These are phyloP conservation scores for Xestobium rufovillosum DNA, from an alignment of 2,888 invertebrate species.

Conservation along the genomic window DNA sequence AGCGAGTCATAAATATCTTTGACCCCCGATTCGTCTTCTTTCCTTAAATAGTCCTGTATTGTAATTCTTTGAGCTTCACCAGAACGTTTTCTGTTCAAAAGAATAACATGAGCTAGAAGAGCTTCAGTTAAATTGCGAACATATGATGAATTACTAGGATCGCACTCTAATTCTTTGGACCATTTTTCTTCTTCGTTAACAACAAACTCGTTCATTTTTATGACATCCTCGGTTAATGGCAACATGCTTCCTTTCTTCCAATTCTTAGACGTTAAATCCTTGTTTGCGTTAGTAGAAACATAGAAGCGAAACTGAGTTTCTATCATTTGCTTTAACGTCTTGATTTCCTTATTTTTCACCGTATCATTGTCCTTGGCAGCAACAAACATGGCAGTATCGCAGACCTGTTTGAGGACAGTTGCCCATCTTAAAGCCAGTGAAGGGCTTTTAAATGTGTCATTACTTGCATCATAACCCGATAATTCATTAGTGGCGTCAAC, in stretches of 20 bases:
- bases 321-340: conserved; percentile 12
- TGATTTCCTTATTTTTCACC: conserved; percentile 7
- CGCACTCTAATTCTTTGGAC: conserved; percentile 9
- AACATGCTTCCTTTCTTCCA: conserved; percentile 16
- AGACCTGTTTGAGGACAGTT: conserved; percentile 15
- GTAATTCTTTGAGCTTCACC: conserved; percentile 9
- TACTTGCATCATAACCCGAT: conserved; percentile 9
- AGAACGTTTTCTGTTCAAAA: conserved; percentile 1
- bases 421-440: conserved; percentile 16
- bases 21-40: no score
- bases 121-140: no score
- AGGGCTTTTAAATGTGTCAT: conserved; percentile 13
- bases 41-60: conserved; percentile 8
- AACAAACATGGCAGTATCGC: conserved; percentile 14
- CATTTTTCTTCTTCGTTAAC: conserved; percentile 11
- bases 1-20: conserved; percentile 11
- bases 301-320: conserved; percentile 14
- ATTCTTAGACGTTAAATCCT: conserved; percentile 10
- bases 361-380: conserved; percentile 10
- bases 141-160: conserved; percentile 4
- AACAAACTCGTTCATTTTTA: no score
- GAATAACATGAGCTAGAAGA: no score
- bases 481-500: conserved; percentile 12
- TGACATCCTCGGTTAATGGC: conserved; percentile 14
- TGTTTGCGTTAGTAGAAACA: no score